These are phyloP conservation scores for Hemistola chrysoprasaria DNA, from an alignment of 2,888 invertebrate genomes.

Conservation along the genomic window DNA sequence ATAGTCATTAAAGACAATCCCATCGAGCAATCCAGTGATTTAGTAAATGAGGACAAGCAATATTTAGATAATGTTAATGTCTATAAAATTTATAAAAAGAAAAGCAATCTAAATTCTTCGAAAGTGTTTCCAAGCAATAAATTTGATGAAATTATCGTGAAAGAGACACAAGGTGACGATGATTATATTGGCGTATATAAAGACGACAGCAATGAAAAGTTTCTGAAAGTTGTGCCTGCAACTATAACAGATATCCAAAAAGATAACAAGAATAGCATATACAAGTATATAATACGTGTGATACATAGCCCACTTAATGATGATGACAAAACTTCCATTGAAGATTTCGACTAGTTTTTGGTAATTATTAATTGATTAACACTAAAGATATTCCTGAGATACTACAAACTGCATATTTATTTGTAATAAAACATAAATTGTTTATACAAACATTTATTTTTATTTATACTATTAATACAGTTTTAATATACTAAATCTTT, in stretches of 20 bases:
- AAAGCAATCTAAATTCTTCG: not conserved
- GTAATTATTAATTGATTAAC: no score
- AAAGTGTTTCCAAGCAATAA: not conserved
- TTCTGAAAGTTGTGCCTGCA: conserved; percentile 2
- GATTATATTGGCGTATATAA: conserved; percentile 2
- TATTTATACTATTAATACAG: no score
- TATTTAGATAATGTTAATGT: not conserved
- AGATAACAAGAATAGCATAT: conserved; percentile 1
- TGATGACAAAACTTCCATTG: not conserved
- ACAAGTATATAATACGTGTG: conserved; percentile 7
- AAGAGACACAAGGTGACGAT: not conserved
- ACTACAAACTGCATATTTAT: no score
- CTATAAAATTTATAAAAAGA: not conserved
- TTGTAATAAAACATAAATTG: no score
- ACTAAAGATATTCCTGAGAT: no score
- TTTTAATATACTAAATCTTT: no score
- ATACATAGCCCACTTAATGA: not conserved
- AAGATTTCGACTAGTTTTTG: not conserved
- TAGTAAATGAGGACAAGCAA: not conserved
- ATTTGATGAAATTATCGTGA: not conserved
- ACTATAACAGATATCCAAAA: not conserved
- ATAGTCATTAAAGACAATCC: not conserved
- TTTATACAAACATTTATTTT: no score
- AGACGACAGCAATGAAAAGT: conserved; percentile 4
- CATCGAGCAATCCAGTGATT: not conserved